phyloP scores from a whole-genome alignment of 2,113 vertebrate genomes.

The Felis chaus region DNA sequence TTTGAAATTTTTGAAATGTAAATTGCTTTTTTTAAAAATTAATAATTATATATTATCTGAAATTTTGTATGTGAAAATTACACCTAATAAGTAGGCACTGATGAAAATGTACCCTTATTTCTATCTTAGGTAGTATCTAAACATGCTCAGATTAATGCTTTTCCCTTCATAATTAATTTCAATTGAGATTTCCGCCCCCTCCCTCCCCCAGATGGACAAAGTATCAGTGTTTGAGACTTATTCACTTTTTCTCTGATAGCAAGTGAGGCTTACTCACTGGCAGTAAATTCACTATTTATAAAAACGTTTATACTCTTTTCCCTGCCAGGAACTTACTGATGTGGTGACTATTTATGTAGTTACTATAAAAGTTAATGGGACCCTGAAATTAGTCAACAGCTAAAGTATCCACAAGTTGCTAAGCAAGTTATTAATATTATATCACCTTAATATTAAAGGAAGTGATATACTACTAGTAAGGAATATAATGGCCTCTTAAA shows the following conservation, averaged over 20 bases:
- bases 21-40: background rate
- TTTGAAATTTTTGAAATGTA: constrained; percentile 13
- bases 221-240: background rate
- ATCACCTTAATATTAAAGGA: constrained; percentile 19
- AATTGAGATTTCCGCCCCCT: background rate
- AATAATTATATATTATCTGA: background rate
- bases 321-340: background rate
- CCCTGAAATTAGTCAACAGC: background rate
- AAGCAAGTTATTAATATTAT: constrained; percentile 10
- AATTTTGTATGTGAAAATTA: background rate
- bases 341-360: constrained; percentile 4
- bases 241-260: constrained; percentile 1
- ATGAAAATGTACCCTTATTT: background rate
- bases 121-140: background rate
- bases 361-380: constrained; percentile 46
- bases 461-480: background rate
- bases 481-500: background rate
- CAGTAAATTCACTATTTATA: background rate
- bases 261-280: constrained; percentile 7
- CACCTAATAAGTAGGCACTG: background rate
- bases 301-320: background rate
- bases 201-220: background rate
- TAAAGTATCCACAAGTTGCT: constrained; percentile 8
- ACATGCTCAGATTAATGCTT: background rate
- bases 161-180: constrained; percentile 12